Conservation (phyloP, 2,888 invertebrate genomes). For the Polymixis lichenea region DNA sequence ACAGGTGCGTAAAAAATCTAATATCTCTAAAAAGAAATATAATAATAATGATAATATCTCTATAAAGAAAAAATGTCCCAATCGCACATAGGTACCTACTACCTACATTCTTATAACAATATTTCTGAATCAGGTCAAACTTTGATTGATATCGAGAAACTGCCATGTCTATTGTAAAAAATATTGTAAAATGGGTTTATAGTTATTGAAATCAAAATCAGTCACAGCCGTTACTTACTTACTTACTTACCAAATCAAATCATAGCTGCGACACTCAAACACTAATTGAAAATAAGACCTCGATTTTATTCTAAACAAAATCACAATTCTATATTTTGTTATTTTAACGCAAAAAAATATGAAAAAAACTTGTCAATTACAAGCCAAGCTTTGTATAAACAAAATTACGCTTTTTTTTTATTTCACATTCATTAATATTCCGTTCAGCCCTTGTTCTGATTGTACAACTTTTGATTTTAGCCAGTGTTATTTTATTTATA, state of each 20-base stretch:
- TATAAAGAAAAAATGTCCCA: background rate
- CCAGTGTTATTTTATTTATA: conserved; percentile 11
- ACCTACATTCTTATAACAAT: background rate
- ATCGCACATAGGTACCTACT: background rate
- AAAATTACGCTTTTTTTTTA: conserved; percentile 28
- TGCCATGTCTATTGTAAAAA: background rate
- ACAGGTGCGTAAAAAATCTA: background rate
- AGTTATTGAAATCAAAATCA: background rate
- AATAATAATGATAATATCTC: too few species aligned
- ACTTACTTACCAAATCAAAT: background rate
- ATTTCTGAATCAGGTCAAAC: background rate
- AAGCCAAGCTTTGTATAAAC: conserved; percentile 31
- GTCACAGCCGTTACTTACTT: background rate
- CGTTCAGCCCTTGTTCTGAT: conserved; percentile 2
- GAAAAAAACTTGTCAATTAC: conserved; percentile 21
- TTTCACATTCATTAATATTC: conserved; percentile 48
- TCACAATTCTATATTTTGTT: too few species aligned
- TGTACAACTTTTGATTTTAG: conserved; percentile 29
- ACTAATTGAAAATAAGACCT: background rate
- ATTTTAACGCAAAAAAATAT: background rate
- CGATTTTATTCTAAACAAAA: background rate
- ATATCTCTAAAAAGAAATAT: too few species aligned
- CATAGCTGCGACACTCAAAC: background rate
- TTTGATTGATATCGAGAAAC: background rate
- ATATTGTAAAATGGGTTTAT: background rate